Conservation (phyloP, 2,113 vertebrate genomes). For the Atherinomorus stipes region DNA sequence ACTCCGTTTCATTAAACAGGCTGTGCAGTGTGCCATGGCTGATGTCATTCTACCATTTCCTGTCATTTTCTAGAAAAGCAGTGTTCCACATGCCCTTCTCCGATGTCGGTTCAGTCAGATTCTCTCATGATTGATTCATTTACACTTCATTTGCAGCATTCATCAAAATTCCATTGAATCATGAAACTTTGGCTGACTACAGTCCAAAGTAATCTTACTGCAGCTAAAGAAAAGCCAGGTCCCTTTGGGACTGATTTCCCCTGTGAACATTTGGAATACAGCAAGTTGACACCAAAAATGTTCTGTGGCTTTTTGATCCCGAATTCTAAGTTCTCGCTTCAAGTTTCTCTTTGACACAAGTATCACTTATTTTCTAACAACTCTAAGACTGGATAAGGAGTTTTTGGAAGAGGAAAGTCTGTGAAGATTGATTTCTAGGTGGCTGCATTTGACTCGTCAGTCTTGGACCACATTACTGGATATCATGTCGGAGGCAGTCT, state of each 20-base stretch:
- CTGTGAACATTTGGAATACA: slow-evolving; percentile 47
- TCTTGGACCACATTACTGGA: slow-evolving; percentile 16
- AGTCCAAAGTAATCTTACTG: slow-evolving; percentile 50
- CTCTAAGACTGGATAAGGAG: background rate
- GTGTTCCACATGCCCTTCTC: slow-evolving; percentile 52
- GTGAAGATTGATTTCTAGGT: slow-evolving; percentile 5
- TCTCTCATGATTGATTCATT: slow-evolving; percentile 70
- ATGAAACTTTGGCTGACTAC: slow-evolving; percentile 60
- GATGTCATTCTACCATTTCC: slow-evolving; percentile 77
- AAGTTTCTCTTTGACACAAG: background rate
- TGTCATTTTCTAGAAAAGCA: slow-evolving; percentile 72
- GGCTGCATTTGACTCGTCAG: background rate
- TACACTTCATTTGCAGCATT: slow-evolving; percentile 73
- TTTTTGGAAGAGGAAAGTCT: background rate
- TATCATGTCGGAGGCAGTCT: slow-evolving; percentile 21
- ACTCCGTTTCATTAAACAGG: slow-evolving; percentile 70
- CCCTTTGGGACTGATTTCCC: slow-evolving; percentile 39
- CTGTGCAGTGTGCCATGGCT: slow-evolving; percentile 57
- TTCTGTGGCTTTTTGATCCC: background rate
- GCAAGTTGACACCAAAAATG: slow-evolving; percentile 15
- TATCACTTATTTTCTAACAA: background rate
- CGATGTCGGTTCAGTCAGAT: slow-evolving; percentile 58
- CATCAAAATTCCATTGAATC: slow-evolving; percentile 70
- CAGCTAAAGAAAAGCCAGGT: slow-evolving; percentile 31
- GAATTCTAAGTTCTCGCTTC: slow-evolving; percentile 4